phyloP scores from a whole-genome alignment of 2,797 vertebrate genomes.

The Philypnodon macrostomus region DNA sequence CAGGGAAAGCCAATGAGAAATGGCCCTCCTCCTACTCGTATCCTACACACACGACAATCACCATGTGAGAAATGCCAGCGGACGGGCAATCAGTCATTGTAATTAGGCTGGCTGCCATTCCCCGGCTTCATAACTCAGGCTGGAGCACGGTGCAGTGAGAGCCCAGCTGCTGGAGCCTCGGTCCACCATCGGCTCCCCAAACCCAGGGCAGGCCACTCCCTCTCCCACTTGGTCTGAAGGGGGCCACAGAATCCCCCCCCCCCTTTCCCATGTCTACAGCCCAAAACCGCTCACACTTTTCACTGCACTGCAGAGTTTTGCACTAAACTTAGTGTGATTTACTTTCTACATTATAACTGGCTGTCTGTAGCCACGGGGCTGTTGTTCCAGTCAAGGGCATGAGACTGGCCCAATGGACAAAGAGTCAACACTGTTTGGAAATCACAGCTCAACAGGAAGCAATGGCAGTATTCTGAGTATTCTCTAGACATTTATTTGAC shows the following conservation, averaged over 20 bases:
- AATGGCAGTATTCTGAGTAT: slow-evolving; percentile 59
- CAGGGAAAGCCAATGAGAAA: slow-evolving; percentile 64
- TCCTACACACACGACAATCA: slow-evolving; percentile 65
- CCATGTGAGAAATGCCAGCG: slow-evolving; percentile 72
- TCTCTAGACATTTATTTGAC: slow-evolving; percentile 69
- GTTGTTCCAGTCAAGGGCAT: slow-evolving; percentile 29
- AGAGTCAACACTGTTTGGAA: slow-evolving; percentile 47
- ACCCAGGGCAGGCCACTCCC: slow-evolving; percentile 53
- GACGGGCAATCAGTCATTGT: slow-evolving; percentile 74
- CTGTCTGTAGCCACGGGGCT: slow-evolving; percentile 24
- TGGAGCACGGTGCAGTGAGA: slow-evolving; percentile 55
- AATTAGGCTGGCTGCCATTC: slow-evolving; percentile 74
- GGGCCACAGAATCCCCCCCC: slow-evolving; percentile 33
- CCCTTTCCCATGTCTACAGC: slow-evolving; percentile 41
- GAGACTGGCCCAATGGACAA: slow-evolving; percentile 46
- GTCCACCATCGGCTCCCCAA: slow-evolving; percentile 56
- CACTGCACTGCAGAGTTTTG: slow-evolving; percentile 56
- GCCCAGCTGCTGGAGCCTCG: slow-evolving; percentile 57
- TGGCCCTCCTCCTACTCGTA: slow-evolving; percentile 48
- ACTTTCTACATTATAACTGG: slow-evolving; percentile 16
- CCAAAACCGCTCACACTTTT: slow-evolving; percentile 55
- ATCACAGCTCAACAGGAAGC: slow-evolving; percentile 71
- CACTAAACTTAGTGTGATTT: slow-evolving; percentile 28
- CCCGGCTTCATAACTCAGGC: slow-evolving; percentile 68
- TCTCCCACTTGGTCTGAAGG: slow-evolving; percentile 30